Evolutionary conservation across 2,888 invertebrate species (phyloP).

Genomic region (Aspidapion aeneum): DNA sequence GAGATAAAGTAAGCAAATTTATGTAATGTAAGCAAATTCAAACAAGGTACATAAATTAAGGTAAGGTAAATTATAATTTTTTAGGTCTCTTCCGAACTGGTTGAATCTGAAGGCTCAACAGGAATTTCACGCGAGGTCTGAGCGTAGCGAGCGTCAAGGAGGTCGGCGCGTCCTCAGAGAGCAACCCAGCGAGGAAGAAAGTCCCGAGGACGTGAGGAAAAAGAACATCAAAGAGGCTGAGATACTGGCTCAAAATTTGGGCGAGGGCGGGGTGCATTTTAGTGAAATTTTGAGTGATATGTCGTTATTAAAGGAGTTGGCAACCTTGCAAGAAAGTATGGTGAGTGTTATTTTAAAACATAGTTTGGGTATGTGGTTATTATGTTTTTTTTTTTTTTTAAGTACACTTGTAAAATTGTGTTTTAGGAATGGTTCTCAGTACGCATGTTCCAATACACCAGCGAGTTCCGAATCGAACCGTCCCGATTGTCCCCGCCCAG

Average conservation of each 20-base stretch:
- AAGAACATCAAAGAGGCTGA: slow-evolving; percentile 87
- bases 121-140: slow-evolving; percentile 45
- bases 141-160: slow-evolving; percentile 38
- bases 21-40: not conserved
- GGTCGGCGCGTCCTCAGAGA: slow-evolving; percentile 42
- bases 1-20: not conserved
- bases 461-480: slow-evolving; percentile 54
- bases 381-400: no score
- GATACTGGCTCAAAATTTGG: slow-evolving; percentile 83
- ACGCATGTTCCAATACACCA: slow-evolving; percentile 59
- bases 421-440: slow-evolving; percentile 81
- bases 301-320: slow-evolving; percentile 76
- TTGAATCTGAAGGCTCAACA: slow-evolving; percentile 58
- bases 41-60: no score
- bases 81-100: slow-evolving; percentile 76
- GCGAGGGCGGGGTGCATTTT: slow-evolving; percentile 79
- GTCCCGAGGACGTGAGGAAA: slow-evolving; percentile 73
- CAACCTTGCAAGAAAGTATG: slow-evolving; percentile 89
- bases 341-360: no score
- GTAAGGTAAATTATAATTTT: no score
- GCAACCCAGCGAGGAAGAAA: slow-evolving; percentile 65
- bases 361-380: no score
- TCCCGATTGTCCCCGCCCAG: slow-evolving; percentile 43
- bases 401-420: no score
- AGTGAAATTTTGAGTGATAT: slow-evolving; percentile 87